These are phyloP conservation scores for Stegophylla sp. DNA, from an alignment of 2,888 invertebrate genomes.

Conservation along the genomic window DNA sequence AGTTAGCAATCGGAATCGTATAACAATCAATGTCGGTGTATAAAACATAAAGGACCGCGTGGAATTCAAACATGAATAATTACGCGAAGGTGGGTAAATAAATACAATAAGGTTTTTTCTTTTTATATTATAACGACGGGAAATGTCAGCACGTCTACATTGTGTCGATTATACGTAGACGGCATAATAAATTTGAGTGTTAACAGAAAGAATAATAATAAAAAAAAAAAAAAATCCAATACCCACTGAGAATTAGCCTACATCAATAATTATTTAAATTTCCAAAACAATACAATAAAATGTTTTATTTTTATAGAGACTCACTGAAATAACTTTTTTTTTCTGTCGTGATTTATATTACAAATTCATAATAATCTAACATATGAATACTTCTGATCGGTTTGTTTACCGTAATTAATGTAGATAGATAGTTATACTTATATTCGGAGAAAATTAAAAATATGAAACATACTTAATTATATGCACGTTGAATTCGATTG, in stretches of 20 bases:
- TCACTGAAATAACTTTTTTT: too few relatives aligned
- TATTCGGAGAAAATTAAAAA: too few relatives aligned
- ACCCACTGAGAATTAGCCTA: background rate
- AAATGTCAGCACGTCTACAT: slow-evolving; percentile 28
- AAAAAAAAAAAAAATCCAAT: background rate
- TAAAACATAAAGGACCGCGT: background rate
- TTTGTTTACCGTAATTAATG: too few relatives aligned
- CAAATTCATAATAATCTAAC: too few relatives aligned
- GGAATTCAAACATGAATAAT: background rate
- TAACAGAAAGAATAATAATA: background rate
- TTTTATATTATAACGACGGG: slow-evolving; percentile 14
- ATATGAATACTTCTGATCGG: too few relatives aligned
- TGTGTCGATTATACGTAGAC: slow-evolving; percentile 27
- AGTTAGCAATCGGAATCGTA: background rate
- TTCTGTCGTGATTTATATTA: too few relatives aligned
- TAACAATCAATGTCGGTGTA: background rate
- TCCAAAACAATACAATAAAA: background rate
- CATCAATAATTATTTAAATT: background rate
- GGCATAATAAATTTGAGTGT: slow-evolving; percentile 17
- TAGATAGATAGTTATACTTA: too few relatives aligned
- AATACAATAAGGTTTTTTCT: background rate
- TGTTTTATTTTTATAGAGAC: too few relatives aligned
- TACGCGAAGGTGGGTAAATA: too few relatives aligned
- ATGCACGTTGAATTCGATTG: too few relatives aligned
- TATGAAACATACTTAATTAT: too few relatives aligned